Percentiles rank a stretch among this genome's conserved stretches.
Conservation (phyloP, 2,797 vertebrate species). For the Sebastes matsubarae region DNA sequence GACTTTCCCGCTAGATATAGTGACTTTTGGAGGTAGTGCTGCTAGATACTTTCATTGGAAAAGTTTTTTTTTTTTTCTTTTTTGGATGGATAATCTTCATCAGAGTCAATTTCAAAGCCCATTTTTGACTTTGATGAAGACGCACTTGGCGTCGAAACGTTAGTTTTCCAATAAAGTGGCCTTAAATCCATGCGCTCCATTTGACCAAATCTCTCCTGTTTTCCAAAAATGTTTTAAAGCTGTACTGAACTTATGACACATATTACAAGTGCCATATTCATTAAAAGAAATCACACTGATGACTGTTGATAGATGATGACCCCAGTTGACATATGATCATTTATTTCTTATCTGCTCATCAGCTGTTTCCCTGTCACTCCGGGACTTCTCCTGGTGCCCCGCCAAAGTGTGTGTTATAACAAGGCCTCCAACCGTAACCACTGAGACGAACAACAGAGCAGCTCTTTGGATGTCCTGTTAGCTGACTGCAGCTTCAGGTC, state of each 20-base stretch:
- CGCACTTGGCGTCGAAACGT: not conserved
- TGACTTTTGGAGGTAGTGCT: too few species aligned
- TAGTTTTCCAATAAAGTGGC: not conserved
- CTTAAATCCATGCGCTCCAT: not conserved
- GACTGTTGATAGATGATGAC: not conserved
- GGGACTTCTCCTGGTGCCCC: not conserved
- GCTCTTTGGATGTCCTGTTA: not conserved
- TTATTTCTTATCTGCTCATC: not conserved
- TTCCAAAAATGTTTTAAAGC: not conserved
- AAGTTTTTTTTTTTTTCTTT: too few species aligned
- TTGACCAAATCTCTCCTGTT: not conserved
- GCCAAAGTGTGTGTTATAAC: not conserved
- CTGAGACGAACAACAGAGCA: not conserved
- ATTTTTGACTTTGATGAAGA: not conserved
- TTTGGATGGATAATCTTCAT: not conserved
- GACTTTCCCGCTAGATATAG: too few species aligned
- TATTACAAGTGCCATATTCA: not conserved
- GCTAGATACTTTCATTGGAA: too few species aligned
- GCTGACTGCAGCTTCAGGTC: slow-evolving; percentile 8
- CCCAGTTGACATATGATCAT: not conserved
- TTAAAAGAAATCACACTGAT: not conserved
- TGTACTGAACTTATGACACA: not conserved
- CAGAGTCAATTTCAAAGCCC: not conserved
- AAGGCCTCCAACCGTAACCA: not conserved
- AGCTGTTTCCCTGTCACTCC: not conserved